These are phyloP conservation scores for Acleris holmiana DNA, from an alignment of 2,888 invertebrate species.

Conservation along the genomic window DNA sequence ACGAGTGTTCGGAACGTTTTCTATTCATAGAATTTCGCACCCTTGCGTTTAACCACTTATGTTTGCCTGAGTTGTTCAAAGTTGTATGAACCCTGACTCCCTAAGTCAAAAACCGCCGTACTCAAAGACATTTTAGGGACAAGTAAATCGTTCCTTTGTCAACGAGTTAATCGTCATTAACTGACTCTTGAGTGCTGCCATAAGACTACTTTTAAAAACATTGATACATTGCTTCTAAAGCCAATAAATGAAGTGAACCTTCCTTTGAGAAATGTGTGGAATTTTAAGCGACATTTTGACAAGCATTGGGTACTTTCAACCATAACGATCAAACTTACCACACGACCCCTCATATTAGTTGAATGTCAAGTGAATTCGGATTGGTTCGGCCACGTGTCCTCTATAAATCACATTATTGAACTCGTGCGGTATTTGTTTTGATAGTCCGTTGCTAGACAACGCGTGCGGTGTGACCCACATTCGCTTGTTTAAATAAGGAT, in stretches of 20 bases:
- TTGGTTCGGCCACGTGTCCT: slow-evolving; percentile 48
- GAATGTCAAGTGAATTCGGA: slow-evolving; percentile 42
- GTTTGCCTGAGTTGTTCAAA: slow-evolving; percentile 21
- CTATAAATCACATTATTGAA: slow-evolving; percentile 51
- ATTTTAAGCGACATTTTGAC: slow-evolving; percentile 15
- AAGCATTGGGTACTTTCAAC: slow-evolving; percentile 10
- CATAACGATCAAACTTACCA: slow-evolving; percentile 25
- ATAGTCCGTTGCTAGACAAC: slow-evolving; percentile 56
- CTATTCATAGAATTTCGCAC: slow-evolving; percentile 40
- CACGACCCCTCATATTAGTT: slow-evolving; percentile 39
- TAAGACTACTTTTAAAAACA: too few species aligned
- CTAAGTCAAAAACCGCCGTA: too few species aligned
- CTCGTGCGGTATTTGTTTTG: slow-evolving; percentile 55
- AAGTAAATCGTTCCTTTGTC: too few species aligned
- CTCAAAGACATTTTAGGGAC: too few species aligned
- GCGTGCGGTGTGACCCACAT: slow-evolving; percentile 58
- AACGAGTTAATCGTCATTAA: too few species aligned
- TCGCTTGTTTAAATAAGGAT: slow-evolving; percentile 41
- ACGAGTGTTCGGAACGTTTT: slow-evolving; percentile 32
- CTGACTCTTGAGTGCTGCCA: too few species aligned
- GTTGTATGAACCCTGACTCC: neutral
- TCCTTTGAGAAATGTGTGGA: neutral
- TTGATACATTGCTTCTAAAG: too few species aligned
- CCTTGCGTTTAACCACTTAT: slow-evolving; percentile 34
- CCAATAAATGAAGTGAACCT: too few species aligned